Percentiles rank a stretch among this genome's conserved stretches.
phyloP scores from a whole-genome alignment of 2,888 invertebrate species.

The Melipona beecheii region DNA sequence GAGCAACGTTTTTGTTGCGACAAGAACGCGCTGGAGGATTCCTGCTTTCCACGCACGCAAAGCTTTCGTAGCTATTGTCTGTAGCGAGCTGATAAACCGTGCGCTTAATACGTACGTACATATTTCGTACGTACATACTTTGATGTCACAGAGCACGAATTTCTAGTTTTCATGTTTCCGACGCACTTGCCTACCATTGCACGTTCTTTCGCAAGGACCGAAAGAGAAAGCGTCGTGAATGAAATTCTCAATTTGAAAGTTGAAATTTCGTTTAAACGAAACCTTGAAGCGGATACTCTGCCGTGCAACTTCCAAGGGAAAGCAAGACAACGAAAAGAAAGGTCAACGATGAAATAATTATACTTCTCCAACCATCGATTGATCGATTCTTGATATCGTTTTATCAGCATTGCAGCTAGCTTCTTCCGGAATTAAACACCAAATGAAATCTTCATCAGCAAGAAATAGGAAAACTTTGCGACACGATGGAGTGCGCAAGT shows the following conservation, averaged over 20 bases:
- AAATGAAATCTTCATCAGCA: too few relatives aligned
- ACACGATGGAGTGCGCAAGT: too few relatives aligned
- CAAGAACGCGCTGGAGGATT: not conserved
- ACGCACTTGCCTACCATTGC: not conserved
- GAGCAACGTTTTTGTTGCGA: not conserved
- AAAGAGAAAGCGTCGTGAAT: not conserved
- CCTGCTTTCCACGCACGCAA: not conserved
- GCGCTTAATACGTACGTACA: not conserved
- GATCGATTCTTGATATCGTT: too few relatives aligned
- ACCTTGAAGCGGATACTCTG: not conserved
- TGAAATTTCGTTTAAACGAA: not conserved
- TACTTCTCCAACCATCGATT: not conserved
- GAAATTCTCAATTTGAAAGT: not conserved
- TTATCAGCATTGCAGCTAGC: too few relatives aligned
- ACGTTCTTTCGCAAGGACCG: not conserved
- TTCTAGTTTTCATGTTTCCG: slow-evolving; percentile 1
- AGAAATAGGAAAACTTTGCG: too few relatives aligned
- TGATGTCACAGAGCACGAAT: not conserved
- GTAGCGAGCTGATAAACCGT: not conserved
- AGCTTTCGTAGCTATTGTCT: not conserved
- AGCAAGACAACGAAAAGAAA: not conserved
- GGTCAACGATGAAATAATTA: not conserved
- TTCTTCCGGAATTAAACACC: too few relatives aligned
- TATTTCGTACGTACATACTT: not conserved
- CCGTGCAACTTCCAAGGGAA: not conserved